Evolutionary conservation across 2,888 invertebrate genomes (phyloP), one percentile per base, ranked within the genome.

Genomic region (Cerastis rubricosa): DNA sequence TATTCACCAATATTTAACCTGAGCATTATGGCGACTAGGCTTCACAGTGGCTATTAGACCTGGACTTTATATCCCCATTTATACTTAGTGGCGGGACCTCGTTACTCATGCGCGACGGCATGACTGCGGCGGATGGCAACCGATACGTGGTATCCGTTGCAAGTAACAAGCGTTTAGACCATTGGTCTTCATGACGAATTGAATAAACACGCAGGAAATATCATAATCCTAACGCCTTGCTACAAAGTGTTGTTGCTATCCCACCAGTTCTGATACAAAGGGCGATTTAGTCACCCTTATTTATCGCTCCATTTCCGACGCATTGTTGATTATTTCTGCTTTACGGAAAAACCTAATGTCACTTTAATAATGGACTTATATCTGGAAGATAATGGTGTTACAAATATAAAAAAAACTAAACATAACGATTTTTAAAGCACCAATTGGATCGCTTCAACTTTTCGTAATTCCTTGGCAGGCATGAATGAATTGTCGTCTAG

Each of bases 91-190:
- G 61, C 67, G 85, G 87, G 86, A 89, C 89, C 89, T 91, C 88
- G 91, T 92, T 94, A 94, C 93, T 94, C 92, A 95, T 94, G 94
- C 95, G 92, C 91, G 92, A 91, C 92, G 90, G 87, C 83, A 87
- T 88, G 89, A 89, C 88, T 85, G 81, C 59, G 74, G 90, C 94
- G 94, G 94, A 94, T 95, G 94, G 94, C 91, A 93, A 94, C 94
- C 88, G 90, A 92, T 91, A 87, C 88, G 86, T 85, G 88, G 89
- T 89, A 89, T 88, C 87, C 79, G 89, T 82, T 85, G 70, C 85
- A 89, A 91, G 89, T 87, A 84, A 90, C 74, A 87, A 87, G 88
- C 88, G 88, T 75, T 87, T 76, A 54, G 65, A 76, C 47, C 45
- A 70, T 45, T 67, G 76, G 19, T 68, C 47, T 76, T 22, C 35